Conservation (phyloP, 2,797 vertebrate genomes). For the Rhinichthys osculus region DNA sequence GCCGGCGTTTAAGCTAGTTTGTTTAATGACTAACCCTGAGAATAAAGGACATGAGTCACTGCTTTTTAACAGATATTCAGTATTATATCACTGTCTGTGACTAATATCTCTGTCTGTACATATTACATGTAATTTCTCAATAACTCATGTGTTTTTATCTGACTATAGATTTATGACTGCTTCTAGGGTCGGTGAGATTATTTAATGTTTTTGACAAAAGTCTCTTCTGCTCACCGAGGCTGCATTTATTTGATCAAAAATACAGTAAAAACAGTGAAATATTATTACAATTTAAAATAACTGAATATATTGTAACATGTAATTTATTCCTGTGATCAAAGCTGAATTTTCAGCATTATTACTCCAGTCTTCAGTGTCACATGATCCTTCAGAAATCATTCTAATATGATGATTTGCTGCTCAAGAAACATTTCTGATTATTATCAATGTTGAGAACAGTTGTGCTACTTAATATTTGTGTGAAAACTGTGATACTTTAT, state of each 20-base stretch:
- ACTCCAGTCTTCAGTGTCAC: background rate
- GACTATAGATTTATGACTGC: background rate
- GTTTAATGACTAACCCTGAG: constrained; percentile 18
- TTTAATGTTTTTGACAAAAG: background rate
- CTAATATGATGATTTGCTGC: background rate
- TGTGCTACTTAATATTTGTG: background rate
- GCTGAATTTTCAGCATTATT: background rate
- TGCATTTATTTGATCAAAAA: background rate
- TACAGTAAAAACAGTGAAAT: background rate
- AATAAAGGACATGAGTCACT: background rate
- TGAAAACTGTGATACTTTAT: background rate
- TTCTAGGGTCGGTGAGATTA: background rate
- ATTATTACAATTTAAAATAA: background rate
- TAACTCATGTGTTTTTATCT: background rate
- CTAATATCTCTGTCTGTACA: background rate
- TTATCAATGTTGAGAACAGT: background rate
- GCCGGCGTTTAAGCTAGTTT: background rate
- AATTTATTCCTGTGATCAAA: background rate
- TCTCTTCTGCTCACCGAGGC: background rate
- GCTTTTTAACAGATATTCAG: background rate
- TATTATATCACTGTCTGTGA: background rate
- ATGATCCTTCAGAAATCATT: background rate
- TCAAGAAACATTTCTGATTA: background rate
- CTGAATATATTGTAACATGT: background rate
- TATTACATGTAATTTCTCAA: background rate